phyloP scores from a whole-genome alignment of 2,113 vertebrate genomes.

The Mus pahari region DNA sequence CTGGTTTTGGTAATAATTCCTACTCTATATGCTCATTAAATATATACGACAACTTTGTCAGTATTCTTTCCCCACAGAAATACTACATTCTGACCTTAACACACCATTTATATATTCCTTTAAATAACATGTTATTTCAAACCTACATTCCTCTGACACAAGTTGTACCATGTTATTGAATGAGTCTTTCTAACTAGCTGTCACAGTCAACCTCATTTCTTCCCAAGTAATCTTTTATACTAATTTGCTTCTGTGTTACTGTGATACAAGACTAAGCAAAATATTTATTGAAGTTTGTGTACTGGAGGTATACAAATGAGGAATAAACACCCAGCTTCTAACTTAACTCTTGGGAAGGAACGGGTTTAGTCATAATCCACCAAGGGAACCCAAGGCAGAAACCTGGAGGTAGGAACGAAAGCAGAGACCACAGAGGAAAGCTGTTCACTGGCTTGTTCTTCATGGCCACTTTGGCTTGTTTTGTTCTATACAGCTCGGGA shows the following conservation, averaged over 20 bases:
- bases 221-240: background rate
- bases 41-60: background rate
- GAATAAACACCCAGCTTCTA: background rate
- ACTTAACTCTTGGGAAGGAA: background rate
- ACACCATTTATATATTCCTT: background rate
- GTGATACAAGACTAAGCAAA: background rate
- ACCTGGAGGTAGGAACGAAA: background rate
- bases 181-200: background rate
- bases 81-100: background rate
- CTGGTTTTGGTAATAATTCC: background rate
- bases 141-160: background rate
- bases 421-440: background rate
- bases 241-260: background rate
- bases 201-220: background rate
- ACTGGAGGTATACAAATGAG: background rate
- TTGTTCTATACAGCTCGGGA: background rate
- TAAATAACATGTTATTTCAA: background rate
- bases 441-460: background rate
- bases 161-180: background rate
- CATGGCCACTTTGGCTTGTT: background rate
- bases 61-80: background rate
- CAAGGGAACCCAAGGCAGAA: background rate
- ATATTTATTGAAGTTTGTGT: conserved; percentile 28
- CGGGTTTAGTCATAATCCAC: background rate
- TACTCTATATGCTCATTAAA: background rate